phyloP scores from a whole-genome alignment of 2,113 vertebrate genomes.

The Phycodurus eques region DNA sequence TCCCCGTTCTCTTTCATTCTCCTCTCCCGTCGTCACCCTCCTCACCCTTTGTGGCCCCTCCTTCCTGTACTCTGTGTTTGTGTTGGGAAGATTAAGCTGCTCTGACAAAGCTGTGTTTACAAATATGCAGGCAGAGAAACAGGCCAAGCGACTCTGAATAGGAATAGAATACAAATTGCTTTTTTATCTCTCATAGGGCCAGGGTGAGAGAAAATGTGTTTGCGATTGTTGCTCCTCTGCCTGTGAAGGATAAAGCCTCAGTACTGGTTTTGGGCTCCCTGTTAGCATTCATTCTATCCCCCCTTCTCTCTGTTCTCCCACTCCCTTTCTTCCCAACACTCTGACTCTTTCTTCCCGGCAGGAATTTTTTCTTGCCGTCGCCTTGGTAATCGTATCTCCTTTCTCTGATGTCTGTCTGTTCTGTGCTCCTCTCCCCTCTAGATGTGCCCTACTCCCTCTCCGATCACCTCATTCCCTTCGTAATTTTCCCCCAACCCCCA shows the following conservation, averaged over 20 bases:
- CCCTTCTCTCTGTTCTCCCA: slow-evolving; percentile 57
- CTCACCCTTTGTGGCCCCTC: slow-evolving; percentile 44
- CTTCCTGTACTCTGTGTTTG: slow-evolving; percentile 72
- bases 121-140: slow-evolving; percentile 81
- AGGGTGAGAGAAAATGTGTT: slow-evolving; percentile 78
- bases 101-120: slow-evolving; percentile 81
- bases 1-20: slow-evolving; percentile 14
- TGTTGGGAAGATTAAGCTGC: slow-evolving; percentile 79
- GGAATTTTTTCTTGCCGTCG: slow-evolving; percentile 53
- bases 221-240: slow-evolving; percentile 80
- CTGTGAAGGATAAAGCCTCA: slow-evolving; percentile 79
- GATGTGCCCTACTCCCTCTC: slow-evolving; percentile 38
- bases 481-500: slow-evolving; percentile 37
- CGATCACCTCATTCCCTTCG: slow-evolving; percentile 54
- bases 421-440: slow-evolving; percentile 46
- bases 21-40: slow-evolving; percentile 16
- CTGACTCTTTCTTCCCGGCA: slow-evolving; percentile 53
- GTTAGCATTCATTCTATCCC: slow-evolving; percentile 77
- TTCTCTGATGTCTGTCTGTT: slow-evolving; percentile 61
- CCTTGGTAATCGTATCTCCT: slow-evolving; percentile 67
- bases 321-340: slow-evolving; percentile 54
- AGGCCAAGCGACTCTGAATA: slow-evolving; percentile 77
- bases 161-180: slow-evolving; percentile 84
- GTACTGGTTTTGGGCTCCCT: slow-evolving; percentile 72
- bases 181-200: slow-evolving; percentile 83